phyloP scores from a whole-genome alignment of 1,140 invertebrate species.

The Eueides isabella region DNA sequence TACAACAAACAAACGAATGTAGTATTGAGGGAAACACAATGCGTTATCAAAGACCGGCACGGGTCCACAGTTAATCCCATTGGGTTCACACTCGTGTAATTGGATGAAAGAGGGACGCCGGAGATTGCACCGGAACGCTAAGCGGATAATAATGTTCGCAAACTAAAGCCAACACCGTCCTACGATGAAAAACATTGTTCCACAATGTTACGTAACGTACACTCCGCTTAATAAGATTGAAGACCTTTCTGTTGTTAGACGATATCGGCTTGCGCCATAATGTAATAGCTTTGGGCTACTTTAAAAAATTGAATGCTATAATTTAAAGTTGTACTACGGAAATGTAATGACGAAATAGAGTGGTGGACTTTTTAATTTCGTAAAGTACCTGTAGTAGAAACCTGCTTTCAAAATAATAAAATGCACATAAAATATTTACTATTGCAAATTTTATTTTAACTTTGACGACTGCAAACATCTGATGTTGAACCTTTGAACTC shows the following conservation, averaged over 20 bases:
- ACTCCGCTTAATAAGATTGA: constrained; percentile 24
- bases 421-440: neutral
- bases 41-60: constrained; percentile 20
- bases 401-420: neutral
- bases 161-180: constrained; percentile 34
- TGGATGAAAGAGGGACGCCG: constrained; percentile 69
- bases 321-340: neutral
- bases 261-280: constrained; percentile 3
- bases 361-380: constrained; percentile 1
- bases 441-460: neutral
- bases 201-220: constrained; percentile 8
- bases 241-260: constrained; percentile 22
- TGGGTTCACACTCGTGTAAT: constrained; percentile 74
- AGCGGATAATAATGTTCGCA: constrained; percentile 71
- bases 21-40: constrained; percentile 16
- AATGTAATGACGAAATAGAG: constrained; percentile 5
- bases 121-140: constrained; percentile 70
- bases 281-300: constrained; percentile 18
- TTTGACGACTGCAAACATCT: neutral
- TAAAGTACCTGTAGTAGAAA: constrained; percentile 10
- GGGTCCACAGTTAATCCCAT: constrained; percentile 55
- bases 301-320: constrained; percentile 10
- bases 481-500: neutral
- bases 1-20: neutral
- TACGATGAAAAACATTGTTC: constrained; percentile 20